Evolutionary conservation across 2,888 invertebrate species (phyloP).

Genomic region (Tenthredo scrophulariae): DNA sequence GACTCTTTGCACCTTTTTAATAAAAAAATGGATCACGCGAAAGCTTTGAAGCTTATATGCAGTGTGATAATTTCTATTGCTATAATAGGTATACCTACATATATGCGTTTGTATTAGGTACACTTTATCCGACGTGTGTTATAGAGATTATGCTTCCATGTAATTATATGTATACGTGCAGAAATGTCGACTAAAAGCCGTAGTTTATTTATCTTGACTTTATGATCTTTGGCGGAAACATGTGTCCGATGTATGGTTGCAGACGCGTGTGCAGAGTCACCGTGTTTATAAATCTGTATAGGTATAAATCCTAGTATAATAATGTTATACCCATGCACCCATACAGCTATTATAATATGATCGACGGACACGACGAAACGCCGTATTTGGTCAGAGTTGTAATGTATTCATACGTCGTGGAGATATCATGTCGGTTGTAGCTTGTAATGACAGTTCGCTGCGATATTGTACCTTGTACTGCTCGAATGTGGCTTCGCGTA

Average conservation of each 20-base stretch:
- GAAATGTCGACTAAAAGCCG: slow-evolving; percentile 4
- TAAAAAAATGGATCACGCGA: not conserved
- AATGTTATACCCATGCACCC: slow-evolving; percentile 5
- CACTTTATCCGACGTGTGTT: not conserved
- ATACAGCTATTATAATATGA: not conserved
- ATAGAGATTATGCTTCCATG: not conserved
- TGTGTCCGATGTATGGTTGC: slow-evolving; percentile 12
- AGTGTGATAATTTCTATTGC: not conserved
- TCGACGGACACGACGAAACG: slow-evolving; percentile 32
- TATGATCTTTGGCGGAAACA: slow-evolving; percentile 30
- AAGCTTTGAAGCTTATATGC: not conserved
- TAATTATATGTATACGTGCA: not conserved
- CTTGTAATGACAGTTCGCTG: slow-evolving; percentile 63
- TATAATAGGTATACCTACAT: not conserved
- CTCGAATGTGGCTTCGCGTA: slow-evolving; percentile 57
- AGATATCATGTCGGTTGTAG: slow-evolving; percentile 63
- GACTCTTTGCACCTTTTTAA: no score
- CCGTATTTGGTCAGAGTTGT: slow-evolving; percentile 53
- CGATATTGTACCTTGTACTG: slow-evolving; percentile 54
- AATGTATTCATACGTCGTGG: slow-evolving; percentile 63
- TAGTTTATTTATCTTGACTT: slow-evolving; percentile 11
- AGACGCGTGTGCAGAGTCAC: slow-evolving; percentile 33
- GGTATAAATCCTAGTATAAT: slow-evolving; percentile 8
- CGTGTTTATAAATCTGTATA: not conserved
- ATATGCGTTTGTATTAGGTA: not conserved